Conservation (phyloP, 1,140 invertebrate genomes). For the Chironomus striatipennis region DNA sequence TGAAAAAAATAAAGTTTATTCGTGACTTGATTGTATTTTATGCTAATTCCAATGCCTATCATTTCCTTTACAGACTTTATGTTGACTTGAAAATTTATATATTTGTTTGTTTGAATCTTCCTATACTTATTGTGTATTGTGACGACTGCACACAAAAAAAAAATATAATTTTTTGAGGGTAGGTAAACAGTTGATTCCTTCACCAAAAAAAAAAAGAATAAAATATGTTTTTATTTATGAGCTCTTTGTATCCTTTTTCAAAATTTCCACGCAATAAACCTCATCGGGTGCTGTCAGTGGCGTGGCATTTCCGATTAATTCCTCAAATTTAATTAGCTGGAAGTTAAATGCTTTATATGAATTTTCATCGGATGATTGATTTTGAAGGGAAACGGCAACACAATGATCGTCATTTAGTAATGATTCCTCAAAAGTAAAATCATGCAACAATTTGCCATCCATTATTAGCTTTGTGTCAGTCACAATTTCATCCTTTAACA, state of each 20-base stretch:
- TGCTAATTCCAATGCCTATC: background rate
- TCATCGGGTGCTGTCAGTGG: constrained; percentile 45
- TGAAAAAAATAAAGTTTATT: background rate
- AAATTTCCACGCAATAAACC: constrained; percentile 46
- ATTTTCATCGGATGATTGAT: constrained; percentile 27
- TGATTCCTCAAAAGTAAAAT: constrained; percentile 83
- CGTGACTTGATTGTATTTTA: constrained; percentile 17
- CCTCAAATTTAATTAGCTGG: constrained; percentile 44
- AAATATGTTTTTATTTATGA: no score
- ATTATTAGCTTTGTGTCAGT: constrained; percentile 60
- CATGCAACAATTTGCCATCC: constrained; percentile 47
- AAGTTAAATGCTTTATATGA: constrained; percentile 33
- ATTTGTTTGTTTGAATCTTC: background rate
- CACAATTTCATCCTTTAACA: constrained; percentile 42
- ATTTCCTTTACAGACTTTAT: background rate
- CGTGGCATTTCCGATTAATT: constrained; percentile 47
- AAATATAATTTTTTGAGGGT: background rate
- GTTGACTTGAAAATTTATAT: background rate
- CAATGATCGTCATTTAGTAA: constrained; percentile 71
- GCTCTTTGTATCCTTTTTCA: constrained; percentile 41
- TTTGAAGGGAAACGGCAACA: constrained; percentile 63
- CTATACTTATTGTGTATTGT: background rate
- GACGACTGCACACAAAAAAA: background rate
- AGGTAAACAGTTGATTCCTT: background rate
- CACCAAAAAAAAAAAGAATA: no score